Base-by-base conservation (phyloP, 1,140 invertebrate species). In the Bradysia coprophila region DNA sequence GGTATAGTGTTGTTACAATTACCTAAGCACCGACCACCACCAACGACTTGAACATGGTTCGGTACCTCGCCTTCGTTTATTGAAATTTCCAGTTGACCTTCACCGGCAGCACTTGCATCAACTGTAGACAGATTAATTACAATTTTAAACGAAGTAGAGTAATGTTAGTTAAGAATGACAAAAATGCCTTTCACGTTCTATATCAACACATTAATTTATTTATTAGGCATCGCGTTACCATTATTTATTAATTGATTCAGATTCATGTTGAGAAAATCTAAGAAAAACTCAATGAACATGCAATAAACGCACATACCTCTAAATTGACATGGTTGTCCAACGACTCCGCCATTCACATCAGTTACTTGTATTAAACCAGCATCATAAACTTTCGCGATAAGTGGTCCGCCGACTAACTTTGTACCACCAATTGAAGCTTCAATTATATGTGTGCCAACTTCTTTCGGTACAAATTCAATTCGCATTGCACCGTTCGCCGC, bases 51-150 rank as follows among this genome's bases (percentile, higher is more conserved):
- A 16, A 97, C 92, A 64, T 96, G 89, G 69, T 97, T 97, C 31
- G 92, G 92, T 23, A 96, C 88, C 71, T 94, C 89, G 46, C 92
- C 92, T 65, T 96, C 89, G 59, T 97, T 96, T 57, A 97, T 92
- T 43, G 90, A 93, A 55, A 96, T 96, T 72, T 96, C 92, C 50
- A 97, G 70, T 64, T 95, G 90, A 22, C 92, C 92, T 72, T 96
- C 91, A 32, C 92, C 92, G 38, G 91, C 92, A 53, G 90, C 83
- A 55, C 85, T 88, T 9, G 92, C 92, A 66, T 96, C 90, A 53
- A 96, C 91, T 89, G 62, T 43, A 71, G 71, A 42, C 19, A 45
- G 18, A 44, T 40, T 42, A 45, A 36, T 36, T 6, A 31, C 28
- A 31, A 31, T 31, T 9, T 31, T 8, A 31, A 9, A 31, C n/a